phyloP scores from a whole-genome alignment of 2,797 vertebrate genomes.

The Remorina albescens region DNA sequence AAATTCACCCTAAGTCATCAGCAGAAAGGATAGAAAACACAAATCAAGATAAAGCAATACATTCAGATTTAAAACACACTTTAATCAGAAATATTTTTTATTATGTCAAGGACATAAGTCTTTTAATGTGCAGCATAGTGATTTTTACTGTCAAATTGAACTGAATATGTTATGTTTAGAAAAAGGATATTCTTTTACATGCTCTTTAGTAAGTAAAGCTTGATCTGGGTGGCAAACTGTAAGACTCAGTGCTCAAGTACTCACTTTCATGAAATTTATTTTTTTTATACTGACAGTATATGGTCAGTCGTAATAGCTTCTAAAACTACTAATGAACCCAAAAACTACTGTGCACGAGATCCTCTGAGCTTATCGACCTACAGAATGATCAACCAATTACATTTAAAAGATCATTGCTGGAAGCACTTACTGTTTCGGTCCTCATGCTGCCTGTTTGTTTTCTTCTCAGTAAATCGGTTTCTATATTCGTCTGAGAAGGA shows the following conservation, averaged over 20 bases:
- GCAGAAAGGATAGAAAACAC: slow-evolving; percentile 16
- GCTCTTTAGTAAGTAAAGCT: background rate
- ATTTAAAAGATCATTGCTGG: slow-evolving; percentile 25
- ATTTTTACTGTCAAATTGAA: too few species aligned
- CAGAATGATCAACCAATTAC: slow-evolving; percentile 1
- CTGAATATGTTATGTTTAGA: too few species aligned
- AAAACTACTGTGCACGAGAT: background rate
- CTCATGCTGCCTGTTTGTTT: slow-evolving; percentile 37
- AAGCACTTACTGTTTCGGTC: slow-evolving; percentile 17
- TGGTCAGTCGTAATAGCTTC: background rate
- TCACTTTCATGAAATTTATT: background rate
- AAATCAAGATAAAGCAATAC: slow-evolving; percentile 10
- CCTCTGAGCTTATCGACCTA: background rate
- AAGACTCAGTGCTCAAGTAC: background rate
- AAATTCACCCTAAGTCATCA: slow-evolving; percentile 9
- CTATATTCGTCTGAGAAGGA: slow-evolving; percentile 45
- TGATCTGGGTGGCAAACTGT: too few species aligned
- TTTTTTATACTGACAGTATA: background rate
- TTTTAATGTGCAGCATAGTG: background rate
- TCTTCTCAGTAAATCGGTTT: slow-evolving; percentile 39
- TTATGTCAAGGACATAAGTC: background rate
- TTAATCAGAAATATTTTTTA: background rate
- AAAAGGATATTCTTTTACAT: too few species aligned
- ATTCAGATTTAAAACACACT: slow-evolving; percentile 6
- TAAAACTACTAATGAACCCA: background rate